phyloP scores from a whole-genome alignment of 2,113 vertebrate genomes.

The Phrynosoma blainvillii region DNA sequence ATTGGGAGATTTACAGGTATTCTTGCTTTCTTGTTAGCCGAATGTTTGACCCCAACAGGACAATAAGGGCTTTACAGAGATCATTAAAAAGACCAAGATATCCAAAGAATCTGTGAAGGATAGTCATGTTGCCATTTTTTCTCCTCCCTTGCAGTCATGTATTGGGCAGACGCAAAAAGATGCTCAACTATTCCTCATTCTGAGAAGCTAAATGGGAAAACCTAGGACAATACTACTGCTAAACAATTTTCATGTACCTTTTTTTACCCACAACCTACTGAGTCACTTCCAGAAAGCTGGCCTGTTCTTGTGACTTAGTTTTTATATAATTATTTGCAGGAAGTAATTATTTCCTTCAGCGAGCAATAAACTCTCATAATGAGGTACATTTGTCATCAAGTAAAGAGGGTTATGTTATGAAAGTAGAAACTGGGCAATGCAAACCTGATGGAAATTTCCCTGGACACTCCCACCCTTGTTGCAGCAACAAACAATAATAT shows the following conservation, averaged over 20 bases:
- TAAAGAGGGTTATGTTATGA: neutral
- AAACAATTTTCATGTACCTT: neutral
- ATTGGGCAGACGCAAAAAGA: neutral
- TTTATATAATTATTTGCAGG: constrained; percentile 19
- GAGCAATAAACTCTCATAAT: constrained; percentile 3
- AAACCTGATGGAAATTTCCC: constrained; percentile 25
- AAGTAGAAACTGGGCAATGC: neutral
- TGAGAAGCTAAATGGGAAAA: neutral
- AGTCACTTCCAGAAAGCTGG: constrained; percentile 9
- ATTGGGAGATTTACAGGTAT: neutral
- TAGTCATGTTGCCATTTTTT: neutral
- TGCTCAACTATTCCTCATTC: neutral
- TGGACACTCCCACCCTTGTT: neutral
- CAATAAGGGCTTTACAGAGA: neutral
- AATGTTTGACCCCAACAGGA: neutral
- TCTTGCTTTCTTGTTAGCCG: neutral
- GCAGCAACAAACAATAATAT: neutral
- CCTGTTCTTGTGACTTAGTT: neutral
- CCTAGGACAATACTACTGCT: neutral
- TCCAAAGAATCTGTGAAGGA: neutral
- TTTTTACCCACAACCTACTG: neutral
- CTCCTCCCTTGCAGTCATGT: neutral
- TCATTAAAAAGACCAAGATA: constrained; percentile 13
- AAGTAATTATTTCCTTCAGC: constrained; percentile 27
- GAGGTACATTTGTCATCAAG: constrained; percentile 13